A percentile compares a stretch with the other conserved stretches of the same genome.
phyloP scores from a whole-genome alignment of 2,888 invertebrate species.

The Luffia ferchaultella region DNA sequence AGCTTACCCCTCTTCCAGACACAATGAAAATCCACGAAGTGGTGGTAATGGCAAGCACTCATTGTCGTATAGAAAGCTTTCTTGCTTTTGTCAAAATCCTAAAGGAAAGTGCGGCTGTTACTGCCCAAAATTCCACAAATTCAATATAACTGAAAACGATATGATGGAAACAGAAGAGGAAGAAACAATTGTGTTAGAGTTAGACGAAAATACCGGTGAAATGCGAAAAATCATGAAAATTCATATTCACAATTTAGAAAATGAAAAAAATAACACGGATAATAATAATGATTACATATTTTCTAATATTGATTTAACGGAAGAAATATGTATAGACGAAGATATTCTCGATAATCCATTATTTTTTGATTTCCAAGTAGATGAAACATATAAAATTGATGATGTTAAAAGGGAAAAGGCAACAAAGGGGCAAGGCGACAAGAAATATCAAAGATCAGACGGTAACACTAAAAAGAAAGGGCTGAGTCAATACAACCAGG shows the following conservation, averaged over 20 bases:
- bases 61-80: constrained; percentile 1
- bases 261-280: constrained; percentile 1
- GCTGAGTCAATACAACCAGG: too few relatives aligned
- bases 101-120: not conserved
- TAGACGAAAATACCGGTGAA: constrained; percentile 2
- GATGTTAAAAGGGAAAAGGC: too few relatives aligned
- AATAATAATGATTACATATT: not conserved
- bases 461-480: too few relatives aligned
- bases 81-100: constrained; percentile 7
- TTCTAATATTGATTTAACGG: too few relatives aligned
- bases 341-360: too few relatives aligned
- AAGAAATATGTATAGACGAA: too few relatives aligned
- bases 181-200: constrained; percentile 2
- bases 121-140: constrained; percentile 3
- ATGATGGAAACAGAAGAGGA: not conserved
- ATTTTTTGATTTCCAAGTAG: too few relatives aligned
- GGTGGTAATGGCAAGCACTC: not conserved
- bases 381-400: too few relatives aligned
- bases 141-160: constrained; percentile 3
- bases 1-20: constrained; percentile 5
- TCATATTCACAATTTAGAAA: constrained; percentile 4
- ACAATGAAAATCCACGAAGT: constrained; percentile 7
- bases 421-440: too few relatives aligned
- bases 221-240: constrained; percentile 2
- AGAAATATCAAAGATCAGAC: too few relatives aligned